phyloP scores from a whole-genome alignment of 2,888 invertebrate species.

The Acronicta psi region DNA sequence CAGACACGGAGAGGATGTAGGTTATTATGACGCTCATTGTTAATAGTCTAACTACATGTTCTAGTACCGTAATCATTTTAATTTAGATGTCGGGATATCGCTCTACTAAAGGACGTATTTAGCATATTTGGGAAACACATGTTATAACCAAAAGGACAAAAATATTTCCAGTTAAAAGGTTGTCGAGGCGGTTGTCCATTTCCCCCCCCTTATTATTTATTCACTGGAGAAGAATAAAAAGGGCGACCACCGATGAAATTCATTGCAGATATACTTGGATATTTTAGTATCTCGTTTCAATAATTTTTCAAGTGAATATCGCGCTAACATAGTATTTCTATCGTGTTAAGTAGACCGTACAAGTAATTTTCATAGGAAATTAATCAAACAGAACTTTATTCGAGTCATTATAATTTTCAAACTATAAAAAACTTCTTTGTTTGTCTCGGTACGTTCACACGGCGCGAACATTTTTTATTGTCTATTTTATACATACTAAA shows the following conservation, averaged over 20 bases:
- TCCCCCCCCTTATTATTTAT: background rate
- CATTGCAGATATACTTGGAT: conserved; percentile 15
- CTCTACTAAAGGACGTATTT: conserved; percentile 2
- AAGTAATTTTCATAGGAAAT: conserved; percentile 55
- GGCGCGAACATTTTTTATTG: conserved; percentile 51
- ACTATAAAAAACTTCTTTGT: conserved; percentile 56
- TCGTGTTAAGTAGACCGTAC: conserved; percentile 50
- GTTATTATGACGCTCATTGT: conserved; percentile 31
- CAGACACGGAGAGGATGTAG: conserved; percentile 30
- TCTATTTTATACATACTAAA: conserved; percentile 52
- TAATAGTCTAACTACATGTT: conserved; percentile 40
- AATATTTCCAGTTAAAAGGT: too few relatives aligned
- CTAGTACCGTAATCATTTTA: conserved; percentile 43
- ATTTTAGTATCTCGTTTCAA: conserved; percentile 13
- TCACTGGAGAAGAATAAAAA: background rate
- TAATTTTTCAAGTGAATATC: conserved; percentile 14
- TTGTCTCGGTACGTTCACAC: conserved; percentile 57
- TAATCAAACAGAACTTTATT: conserved; percentile 58
- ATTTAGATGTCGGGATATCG: conserved; percentile 34
- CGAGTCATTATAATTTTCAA: conserved; percentile 55
- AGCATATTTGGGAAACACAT: too few relatives aligned
- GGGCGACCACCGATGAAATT: too few relatives aligned
- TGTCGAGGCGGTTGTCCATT: too few relatives aligned
- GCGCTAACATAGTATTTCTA: conserved; percentile 18
- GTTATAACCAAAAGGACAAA: conserved; percentile 24